These are phyloP conservation scores for Folsomia manolachei DNA, from an alignment of 2,888 invertebrate species.

Conservation along the genomic window DNA sequence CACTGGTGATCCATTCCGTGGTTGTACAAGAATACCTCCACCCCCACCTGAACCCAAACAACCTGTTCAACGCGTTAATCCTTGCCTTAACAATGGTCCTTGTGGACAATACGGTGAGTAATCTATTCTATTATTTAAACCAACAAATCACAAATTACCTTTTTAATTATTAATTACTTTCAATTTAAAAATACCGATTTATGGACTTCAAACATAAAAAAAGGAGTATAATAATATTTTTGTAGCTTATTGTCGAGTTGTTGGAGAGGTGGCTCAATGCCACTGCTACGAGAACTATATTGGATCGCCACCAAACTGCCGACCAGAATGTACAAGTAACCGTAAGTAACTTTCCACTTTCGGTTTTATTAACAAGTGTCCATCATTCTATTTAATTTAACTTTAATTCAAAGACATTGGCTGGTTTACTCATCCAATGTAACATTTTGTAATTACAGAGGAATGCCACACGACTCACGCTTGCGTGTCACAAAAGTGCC, in stretches of 20 bases:
- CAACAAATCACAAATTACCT: too few relatives aligned
- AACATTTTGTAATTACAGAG: too few relatives aligned
- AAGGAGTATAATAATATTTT: too few relatives aligned
- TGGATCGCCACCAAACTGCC: conserved; percentile 58
- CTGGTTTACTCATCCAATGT: too few relatives aligned
- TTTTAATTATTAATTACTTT: too few relatives aligned
- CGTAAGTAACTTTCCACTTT: not conserved
- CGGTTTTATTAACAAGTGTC: too few relatives aligned
- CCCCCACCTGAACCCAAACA: conserved; percentile 24
- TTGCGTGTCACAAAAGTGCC: conserved; percentile 35
- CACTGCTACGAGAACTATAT: conserved; percentile 16
- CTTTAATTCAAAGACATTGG: too few relatives aligned
- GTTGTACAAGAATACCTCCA: conserved; percentile 41
- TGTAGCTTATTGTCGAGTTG: not conserved
- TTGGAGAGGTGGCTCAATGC: conserved; percentile 10
- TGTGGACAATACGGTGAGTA: conserved; percentile 11
- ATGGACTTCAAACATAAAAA: too few relatives aligned
- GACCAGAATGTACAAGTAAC: conserved; percentile 69
- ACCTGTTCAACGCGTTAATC: conserved; percentile 13
- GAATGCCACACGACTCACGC: conserved; percentile 50
- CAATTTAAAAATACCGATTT: too few relatives aligned
- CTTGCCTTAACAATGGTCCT: conserved; percentile 15
- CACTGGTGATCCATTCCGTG: conserved; percentile 50
- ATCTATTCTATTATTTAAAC: too few relatives aligned
- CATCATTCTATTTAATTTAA: too few relatives aligned